Evolutionary conservation across 2,888 invertebrate species (phyloP), one percentile per base, ranked within the genome.

Genomic region (Brachyptera risi): DNA sequence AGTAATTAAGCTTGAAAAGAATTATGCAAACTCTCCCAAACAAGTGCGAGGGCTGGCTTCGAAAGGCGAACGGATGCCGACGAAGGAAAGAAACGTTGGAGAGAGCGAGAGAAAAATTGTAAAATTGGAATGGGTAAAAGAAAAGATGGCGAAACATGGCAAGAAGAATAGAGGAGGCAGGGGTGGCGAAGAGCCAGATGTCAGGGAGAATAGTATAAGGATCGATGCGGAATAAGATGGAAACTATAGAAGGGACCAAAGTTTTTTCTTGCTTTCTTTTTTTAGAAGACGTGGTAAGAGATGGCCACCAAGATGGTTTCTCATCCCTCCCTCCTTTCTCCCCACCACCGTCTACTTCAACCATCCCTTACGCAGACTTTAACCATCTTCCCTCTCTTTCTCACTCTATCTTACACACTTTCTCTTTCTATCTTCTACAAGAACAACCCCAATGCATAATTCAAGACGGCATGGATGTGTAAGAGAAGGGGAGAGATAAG

Each of bases 1-100:
- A 65, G 62, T 65, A 65, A 65, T 65, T 65, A 65, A 62, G 58
- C 59, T 38, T 58, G 56, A 56, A 64, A 61, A 65, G 64, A 65
- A 65, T 65, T 65, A 65, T 61, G 64, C 64, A 65, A 62, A 65
- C 59, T 62, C 58, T 54, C 17, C 51, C 35, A 15, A n/a, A 27
- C 38, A 24, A 42, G 44, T 56, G 42, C 24, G 17, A 15, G 50
- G 21, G 23, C 35, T 23, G 37, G n/a, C n/a, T n/a, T n/a, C n/a
- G n/a, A 23, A 47, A 59, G 13, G 50, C 59, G 42, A 50, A 54
- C 54, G 38, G 56, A 60, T 56, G 54, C 42, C 31, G 31, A 47
- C 44, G 19, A 35, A 35, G 54, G 54, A 54, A 47, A 54, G 54
- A 35, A 51, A 37, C 50, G 23, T 49, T 24, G 38, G 56, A 38